These are phyloP conservation scores for Lacerta bilineata DNA, from an alignment of 2,797 vertebrate species.

Conservation along the genomic window DNA sequence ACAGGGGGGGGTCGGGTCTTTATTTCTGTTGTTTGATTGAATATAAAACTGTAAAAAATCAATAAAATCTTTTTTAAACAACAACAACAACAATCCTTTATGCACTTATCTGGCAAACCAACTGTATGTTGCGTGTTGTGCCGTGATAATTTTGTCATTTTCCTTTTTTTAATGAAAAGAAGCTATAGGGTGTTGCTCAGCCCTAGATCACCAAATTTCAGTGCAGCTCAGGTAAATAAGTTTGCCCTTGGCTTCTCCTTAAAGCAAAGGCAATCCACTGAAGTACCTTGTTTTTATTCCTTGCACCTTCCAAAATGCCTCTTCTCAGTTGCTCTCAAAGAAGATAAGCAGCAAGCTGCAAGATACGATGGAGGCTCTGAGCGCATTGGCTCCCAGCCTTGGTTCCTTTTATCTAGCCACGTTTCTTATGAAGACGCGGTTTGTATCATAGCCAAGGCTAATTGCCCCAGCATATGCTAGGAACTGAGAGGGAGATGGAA, in stretches of 20 bases:
- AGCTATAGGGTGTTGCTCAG: neutral
- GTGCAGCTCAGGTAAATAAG: neutral
- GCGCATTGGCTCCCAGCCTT: slow-evolving; percentile 56
- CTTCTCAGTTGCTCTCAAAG: slow-evolving; percentile 50
- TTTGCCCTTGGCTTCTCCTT: slow-evolving; percentile 48
- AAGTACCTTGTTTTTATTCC: slow-evolving; percentile 33
- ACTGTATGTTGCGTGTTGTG: neutral
- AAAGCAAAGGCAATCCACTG: neutral
- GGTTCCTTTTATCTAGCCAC: slow-evolving; percentile 59
- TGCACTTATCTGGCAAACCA: neutral
- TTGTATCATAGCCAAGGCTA: slow-evolving; percentile 43
- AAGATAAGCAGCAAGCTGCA: slow-evolving; percentile 47
- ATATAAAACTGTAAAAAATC: too few species aligned
- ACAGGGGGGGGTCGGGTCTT: too few species aligned
- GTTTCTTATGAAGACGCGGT: slow-evolving; percentile 47
- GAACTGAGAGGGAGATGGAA: slow-evolving; percentile 3
- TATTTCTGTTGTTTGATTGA: too few species aligned
- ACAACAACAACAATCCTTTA: neutral
- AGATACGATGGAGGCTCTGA: slow-evolving; percentile 50
- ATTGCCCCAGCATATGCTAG: slow-evolving; percentile 20
- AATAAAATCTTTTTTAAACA: too few species aligned
- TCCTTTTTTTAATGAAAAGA: too few species aligned
- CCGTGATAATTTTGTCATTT: neutral
- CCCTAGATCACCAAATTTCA: neutral
- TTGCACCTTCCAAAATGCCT: slow-evolving; percentile 44